Evolutionary conservation across 1,140 invertebrate genomes (phyloP), one percentile per base, ranked within the genome.

Genomic region (Achroia grisella): DNA sequence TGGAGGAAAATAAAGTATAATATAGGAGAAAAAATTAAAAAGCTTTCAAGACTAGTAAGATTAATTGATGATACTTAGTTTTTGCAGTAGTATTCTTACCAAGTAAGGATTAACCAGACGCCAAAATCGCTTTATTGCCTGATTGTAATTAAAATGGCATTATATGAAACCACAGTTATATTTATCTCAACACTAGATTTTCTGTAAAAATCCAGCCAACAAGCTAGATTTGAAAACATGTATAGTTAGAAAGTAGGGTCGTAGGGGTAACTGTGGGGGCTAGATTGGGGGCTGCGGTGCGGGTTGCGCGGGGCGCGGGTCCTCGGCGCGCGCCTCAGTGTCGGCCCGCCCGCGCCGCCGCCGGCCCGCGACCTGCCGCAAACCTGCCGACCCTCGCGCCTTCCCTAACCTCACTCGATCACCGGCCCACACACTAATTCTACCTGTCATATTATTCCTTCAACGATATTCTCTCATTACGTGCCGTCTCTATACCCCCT

Each of bases 311-410:
- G 43, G 31, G 41, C 39, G 48, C 41, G 34, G 51, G 48, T 10
- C 40, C 39, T 65, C 71, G 72, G 71, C 63, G 72, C 70, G 76
- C 70, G 76, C 72, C 58, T 79, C 77, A 80, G 79, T 74, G 71
- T 69, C 55, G 69, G 66, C 63, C 73, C 69, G 71, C 68, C 68
- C 74, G 68, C 71, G 64, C 72, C 70, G 68, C 53, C 58, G 56
- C 74, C 75, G 72, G 61, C 67, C 58, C 62, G 61, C 66, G 50
- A 62, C 52, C 60, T 59, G 47, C 62, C 54, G 35, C 52, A 51
- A 58, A 50, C 54, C 45, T 42, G 44, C 44, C 47, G 50, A 42
- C 32, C 46, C 61, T 54, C 47, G 50, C 37, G 44, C 40, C 52
- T 55, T 48, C 57, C 65, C 61, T 76, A 78, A 77, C 74, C 73